Evolutionary conservation across 2,797 vertebrate genomes (phyloP), one percentile per base, ranked within the genome.

Genomic region (Ctenopoma kingsleyae): DNA sequence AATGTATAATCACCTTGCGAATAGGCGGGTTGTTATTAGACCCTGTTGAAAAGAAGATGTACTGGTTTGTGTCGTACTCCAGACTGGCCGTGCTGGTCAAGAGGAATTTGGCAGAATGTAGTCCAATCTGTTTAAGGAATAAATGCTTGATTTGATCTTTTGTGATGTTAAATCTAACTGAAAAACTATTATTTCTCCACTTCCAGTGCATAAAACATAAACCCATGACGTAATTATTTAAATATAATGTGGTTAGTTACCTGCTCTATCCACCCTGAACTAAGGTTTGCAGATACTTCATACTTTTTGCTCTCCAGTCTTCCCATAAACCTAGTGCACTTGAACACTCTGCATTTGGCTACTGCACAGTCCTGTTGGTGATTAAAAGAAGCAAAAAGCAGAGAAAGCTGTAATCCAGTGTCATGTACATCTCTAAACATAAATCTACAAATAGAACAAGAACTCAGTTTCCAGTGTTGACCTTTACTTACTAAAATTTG

Each of bases 231-330:
- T 7, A 10, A n/a, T 32, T 32, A 8, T 1, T 8, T 32, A 32
- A 32, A 32, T 32, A 2, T 32, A 32, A 32, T 8, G 9, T 32
- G 4, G 25, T 8, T 9, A n/a, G 1, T 65, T 84, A 94, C 94
- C 92, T 95, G 92, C 81, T 93, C 64, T 27, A 93, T 91, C 96
- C 95, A 97, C n/a, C 59, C 70, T 59, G 94, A 95, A 0, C 88
- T 93, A 7, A 97, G 75, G 41, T 91, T 91, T 35, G 94, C 94
- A n/a, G 86, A 85, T 68, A 97, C 91, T 6, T 19, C 71, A 69
- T 93, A 95, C 0, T 5, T 60, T 25, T 78, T 80, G 0, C 22
- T 40, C 1, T 92, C 87, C 8, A 17, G 3, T 35, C 66, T 78
- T 48, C 76, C 76, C 69, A 90, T 85, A 2, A 74, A 62, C 6